Base-by-base conservation (phyloP, 2,797 vertebrate species). In the Anguilla obscura region DNA sequence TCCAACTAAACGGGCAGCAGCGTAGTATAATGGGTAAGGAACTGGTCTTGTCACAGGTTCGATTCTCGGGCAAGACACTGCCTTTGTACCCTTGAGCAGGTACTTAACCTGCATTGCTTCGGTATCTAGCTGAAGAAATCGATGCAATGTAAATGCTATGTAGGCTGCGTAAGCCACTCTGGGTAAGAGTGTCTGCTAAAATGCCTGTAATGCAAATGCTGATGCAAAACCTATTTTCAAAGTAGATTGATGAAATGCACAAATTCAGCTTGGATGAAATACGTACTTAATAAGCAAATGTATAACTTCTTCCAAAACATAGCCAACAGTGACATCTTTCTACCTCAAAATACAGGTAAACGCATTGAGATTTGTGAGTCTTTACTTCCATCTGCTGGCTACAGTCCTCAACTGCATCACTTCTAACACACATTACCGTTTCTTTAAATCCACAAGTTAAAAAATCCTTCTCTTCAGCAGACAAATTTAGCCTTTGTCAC, bases 301-400 rank as follows among this genome's bases (percentile, higher is more conserved):
- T 16, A 33, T 33, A 76, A 14, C 1, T 80, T 36, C 6, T 1
- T 12, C 14, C 40, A 1, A 24, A 50, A 10, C 24, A 52, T 48
- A 50, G 0, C 21, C n/a, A 50, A 9, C 3, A 12, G 3, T n/a
- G 48, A 5, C n/a, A 8, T 18, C 12, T 16, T 79, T 79, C 74
- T 40, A 36, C 74, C 33, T 40, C n/a, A 40, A 1, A 36, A 40
- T 79, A 24, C 24, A 24, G 76, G 3, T 10, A 48, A 82, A 52
- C 6, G n/a, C n/a, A 30, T 2, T 45, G 80, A 10, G 24, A 30
- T 84, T 21, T 54, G 1, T 45, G 40, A 60, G 83, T 87, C 66
- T 86, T 84, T 90, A 91, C 88, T 91, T 85, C 88, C 89, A 83
- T 87, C 92, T 91, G 52, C 86, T 91, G 89, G 89, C 52, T 16